Conservation (phyloP, 2,113 vertebrate genomes). For the Myotis lucifugus region DNA sequence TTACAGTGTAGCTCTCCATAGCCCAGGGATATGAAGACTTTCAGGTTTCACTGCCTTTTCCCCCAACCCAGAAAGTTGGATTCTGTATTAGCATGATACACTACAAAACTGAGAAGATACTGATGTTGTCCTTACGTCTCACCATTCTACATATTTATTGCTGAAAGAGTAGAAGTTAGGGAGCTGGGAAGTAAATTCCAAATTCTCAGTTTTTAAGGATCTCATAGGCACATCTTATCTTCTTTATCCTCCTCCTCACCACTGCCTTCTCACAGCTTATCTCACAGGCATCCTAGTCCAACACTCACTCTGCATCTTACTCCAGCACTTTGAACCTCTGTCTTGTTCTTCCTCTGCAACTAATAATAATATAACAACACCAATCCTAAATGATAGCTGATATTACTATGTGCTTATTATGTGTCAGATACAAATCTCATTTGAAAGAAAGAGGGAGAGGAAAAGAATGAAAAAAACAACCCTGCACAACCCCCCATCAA, state of each 20-base stretch:
- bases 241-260: background rate
- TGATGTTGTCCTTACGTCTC: background rate
- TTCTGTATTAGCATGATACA: background rate
- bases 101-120: background rate
- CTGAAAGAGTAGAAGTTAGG: background rate
- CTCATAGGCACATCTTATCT: background rate
- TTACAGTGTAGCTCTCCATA: background rate
- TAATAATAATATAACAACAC: background rate
- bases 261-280: background rate
- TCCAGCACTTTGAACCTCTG: background rate
- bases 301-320: no score
- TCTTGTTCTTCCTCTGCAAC: background rate
- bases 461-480: background rate
- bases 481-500: background rate
- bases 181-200: background rate
- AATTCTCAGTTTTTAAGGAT: background rate
- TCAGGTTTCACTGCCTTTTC: conserved; percentile 1
- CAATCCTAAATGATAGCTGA: background rate
- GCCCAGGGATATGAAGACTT: background rate
- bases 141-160: background rate
- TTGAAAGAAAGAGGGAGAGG: background rate
- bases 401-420: background rate
- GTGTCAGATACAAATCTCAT: background rate
- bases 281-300: background rate
- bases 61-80: background rate